phyloP scores from a whole-genome alignment of 2,797 vertebrate genomes.

The Crypturellus tataupa region DNA sequence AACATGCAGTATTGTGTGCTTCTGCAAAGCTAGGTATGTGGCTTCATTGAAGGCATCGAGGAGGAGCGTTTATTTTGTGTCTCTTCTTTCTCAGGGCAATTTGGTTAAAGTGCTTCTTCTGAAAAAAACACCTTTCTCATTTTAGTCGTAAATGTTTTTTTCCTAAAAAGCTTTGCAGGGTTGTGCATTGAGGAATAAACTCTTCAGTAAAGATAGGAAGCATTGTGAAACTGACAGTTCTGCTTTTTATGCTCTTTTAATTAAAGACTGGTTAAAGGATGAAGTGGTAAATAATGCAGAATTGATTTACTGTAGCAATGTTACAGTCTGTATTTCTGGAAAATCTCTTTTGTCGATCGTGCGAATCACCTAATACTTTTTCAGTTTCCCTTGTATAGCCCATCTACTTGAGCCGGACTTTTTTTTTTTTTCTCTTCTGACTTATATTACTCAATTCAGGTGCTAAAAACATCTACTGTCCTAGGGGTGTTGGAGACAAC shows the following conservation, averaged over 20 bases:
- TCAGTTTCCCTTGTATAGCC: too few species aligned
- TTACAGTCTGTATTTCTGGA: background rate
- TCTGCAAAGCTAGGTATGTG: background rate
- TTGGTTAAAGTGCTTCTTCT: background rate
- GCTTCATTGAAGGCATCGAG: background rate
- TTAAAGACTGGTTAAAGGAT: background rate
- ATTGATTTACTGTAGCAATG: background rate
- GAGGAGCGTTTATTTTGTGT: background rate
- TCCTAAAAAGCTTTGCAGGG: background rate
- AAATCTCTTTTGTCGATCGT: background rate
- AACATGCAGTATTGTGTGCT: background rate
- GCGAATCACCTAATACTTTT: background rate
- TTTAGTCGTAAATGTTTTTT: background rate
- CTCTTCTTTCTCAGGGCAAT: background rate
- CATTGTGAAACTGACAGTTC: background rate
- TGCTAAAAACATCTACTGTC: too few species aligned
- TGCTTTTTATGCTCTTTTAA: background rate
- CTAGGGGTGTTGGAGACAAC: background rate
- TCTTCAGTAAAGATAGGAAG: background rate
- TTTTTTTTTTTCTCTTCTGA: too few species aligned
- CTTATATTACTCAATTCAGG: too few species aligned
- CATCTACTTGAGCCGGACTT: too few species aligned
- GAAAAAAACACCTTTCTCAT: background rate
- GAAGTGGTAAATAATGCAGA: background rate
- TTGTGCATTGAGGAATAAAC: background rate